Conservation (phyloP, 1,140 invertebrate species). For the Octopus sinensis region DNA sequence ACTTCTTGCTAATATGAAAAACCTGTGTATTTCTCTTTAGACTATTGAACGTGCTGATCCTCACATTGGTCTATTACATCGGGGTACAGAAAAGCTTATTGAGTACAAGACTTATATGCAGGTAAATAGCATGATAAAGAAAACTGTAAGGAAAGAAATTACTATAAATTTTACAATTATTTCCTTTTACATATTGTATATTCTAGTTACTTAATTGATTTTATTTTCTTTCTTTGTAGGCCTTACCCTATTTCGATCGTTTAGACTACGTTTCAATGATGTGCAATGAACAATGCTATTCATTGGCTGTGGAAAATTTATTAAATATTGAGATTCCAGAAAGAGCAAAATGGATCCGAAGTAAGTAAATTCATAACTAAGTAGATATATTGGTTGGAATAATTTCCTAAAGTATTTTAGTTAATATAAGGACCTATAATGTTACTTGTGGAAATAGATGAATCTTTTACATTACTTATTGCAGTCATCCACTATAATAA, state of each 20-base stretch:
- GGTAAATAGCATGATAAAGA: conserved; percentile 29
- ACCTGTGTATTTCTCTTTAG: conserved; percentile 57
- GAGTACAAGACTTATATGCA: conserved; percentile 95
- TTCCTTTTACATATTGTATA: background rate
- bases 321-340: conserved; percentile 91
- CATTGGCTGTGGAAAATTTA: conserved; percentile 91
- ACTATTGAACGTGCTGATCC: conserved; percentile 84
- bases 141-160: background rate
- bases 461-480: no score
- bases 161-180: background rate
- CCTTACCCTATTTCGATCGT: conserved; percentile 95
- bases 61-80: conserved; percentile 94
- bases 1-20: background rate
- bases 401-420: no score
- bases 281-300: conserved; percentile 97
- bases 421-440: no score
- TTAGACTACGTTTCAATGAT: conserved; percentile 99
- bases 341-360: conserved; percentile 92
- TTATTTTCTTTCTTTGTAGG: conserved; percentile 63
- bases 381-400: no score
- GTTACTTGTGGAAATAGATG: no score
- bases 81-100: conserved; percentile 96
- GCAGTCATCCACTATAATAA: no score
- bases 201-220: background rate
- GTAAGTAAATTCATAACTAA: conserved; percentile 61